Percentiles rank a stretch among this genome's conserved stretches.
Conservation (phyloP, 1,140 invertebrate genomes). For the Zaprionus capensis region DNA sequence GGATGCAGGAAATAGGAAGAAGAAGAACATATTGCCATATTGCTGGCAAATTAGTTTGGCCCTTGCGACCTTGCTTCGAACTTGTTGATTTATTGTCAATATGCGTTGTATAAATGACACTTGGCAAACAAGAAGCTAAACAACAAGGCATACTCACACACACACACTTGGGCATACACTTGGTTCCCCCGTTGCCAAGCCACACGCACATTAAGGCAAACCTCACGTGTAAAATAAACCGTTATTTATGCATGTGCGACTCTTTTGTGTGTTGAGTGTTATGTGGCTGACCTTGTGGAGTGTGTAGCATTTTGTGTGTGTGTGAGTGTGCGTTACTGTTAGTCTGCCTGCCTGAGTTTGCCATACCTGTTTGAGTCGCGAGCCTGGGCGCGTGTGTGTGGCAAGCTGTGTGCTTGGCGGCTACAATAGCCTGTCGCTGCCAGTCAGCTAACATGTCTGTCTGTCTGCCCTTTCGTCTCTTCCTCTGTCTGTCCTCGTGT, state of each 20-base stretch:
- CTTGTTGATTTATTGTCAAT: slow-evolving; percentile 63
- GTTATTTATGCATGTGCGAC: slow-evolving; percentile 70
- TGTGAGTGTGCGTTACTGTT: slow-evolving; percentile 12
- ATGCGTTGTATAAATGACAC: slow-evolving; percentile 61
- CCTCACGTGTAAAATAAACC: slow-evolving; percentile 69
- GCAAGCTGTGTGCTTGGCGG: slow-evolving; percentile 6
- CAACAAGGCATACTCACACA: not conserved
- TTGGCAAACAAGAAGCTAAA: slow-evolving; percentile 41
- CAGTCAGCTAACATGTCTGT: slow-evolving; percentile 28
- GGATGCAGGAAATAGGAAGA: slow-evolving; percentile 1
- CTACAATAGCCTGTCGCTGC: slow-evolving; percentile 53
- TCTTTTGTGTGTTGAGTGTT: slow-evolving; percentile 40
- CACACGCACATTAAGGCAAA: slow-evolving; percentile 35
- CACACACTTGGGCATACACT: slow-evolving; percentile 6
- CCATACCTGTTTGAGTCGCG: not conserved
- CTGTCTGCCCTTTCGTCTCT: not conserved
- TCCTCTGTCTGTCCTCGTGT: not conserved
- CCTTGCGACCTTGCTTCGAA: not conserved
- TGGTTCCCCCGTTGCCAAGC: not conserved
- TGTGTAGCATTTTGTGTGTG: not conserved
- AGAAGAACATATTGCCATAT: slow-evolving; percentile 14
- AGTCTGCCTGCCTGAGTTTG: slow-evolving; percentile 22
- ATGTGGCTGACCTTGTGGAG: slow-evolving; percentile 11
- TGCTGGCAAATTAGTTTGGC: slow-evolving; percentile 29
- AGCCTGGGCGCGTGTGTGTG: not conserved